Evolutionary conservation across 2,797 vertebrate genomes (phyloP).

Genomic region (Phrynocephalus vlangalii): DNA sequence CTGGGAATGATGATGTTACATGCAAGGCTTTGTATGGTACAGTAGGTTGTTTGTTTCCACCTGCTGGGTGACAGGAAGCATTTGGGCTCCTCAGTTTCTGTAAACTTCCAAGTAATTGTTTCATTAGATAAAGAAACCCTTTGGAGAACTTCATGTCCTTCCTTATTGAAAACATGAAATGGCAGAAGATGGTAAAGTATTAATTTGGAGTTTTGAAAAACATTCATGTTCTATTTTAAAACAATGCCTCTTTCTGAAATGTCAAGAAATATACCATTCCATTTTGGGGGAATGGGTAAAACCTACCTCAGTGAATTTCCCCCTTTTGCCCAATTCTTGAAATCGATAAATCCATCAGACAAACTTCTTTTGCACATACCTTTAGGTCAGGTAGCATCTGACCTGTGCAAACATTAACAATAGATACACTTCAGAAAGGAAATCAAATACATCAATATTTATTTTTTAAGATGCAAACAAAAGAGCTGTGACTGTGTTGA

Average conservation of each 20-base stretch:
- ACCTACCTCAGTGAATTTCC: background rate
- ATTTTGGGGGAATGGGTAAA: slow-evolving; percentile 37
- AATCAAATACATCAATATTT: too few relatives aligned
- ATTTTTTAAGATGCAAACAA: too few relatives aligned
- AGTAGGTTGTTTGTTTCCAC: slow-evolving; percentile 27
- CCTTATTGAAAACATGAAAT: background rate
- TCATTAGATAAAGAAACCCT: background rate
- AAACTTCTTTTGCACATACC: too few relatives aligned
- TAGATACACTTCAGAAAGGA: too few relatives aligned
- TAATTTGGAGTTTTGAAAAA: slow-evolving; percentile 34
- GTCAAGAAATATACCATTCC: slow-evolving; percentile 52
- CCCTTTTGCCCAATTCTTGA: too few relatives aligned
- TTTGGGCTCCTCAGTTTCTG: background rate
- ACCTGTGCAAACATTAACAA: too few relatives aligned
- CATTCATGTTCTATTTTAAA: slow-evolving; percentile 49
- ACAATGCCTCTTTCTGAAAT: slow-evolving; percentile 37
- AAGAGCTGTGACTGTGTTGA: too few relatives aligned
- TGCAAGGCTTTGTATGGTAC: background rate
- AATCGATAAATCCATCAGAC: too few relatives aligned
- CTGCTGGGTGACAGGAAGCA: slow-evolving; percentile 3
- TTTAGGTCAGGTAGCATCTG: too few relatives aligned
- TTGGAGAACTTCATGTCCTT: background rate
- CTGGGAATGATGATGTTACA: background rate
- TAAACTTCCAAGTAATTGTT: background rate
- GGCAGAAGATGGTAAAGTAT: background rate